A percentile compares a stretch with the other conserved stretches of the same genome.
These are phyloP conservation scores for Baryphthengus martii DNA, from an alignment of 2,113 vertebrate species.

Conservation along the genomic window DNA sequence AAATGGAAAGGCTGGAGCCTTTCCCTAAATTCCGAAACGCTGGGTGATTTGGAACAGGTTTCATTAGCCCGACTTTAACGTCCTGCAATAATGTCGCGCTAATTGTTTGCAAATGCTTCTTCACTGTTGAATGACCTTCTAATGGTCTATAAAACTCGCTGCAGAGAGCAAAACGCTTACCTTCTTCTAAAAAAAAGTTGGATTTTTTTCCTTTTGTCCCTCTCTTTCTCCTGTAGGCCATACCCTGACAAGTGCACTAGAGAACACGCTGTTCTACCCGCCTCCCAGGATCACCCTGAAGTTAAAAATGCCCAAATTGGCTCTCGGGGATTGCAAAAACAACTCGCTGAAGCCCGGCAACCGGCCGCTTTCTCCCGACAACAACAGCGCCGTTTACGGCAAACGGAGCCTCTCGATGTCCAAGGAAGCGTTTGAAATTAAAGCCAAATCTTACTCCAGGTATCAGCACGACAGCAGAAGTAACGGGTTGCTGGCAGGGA, in stretches of 20 bases:
- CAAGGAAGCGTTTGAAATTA: constrained; percentile 70
- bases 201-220: neutral
- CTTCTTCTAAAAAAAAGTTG: neutral
- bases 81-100: neutral
- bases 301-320: constrained; percentile 91
- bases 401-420: constrained; percentile 51
- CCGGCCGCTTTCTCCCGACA: constrained; percentile 81
- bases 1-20: neutral
- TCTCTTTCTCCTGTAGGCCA: constrained; percentile 73
- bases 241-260: constrained; percentile 82
- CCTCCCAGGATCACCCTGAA: constrained; percentile 95
- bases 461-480: constrained; percentile 77
- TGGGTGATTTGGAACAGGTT: neutral
- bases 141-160: neutral
- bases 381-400: constrained; percentile 64
- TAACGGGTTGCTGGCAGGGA: constrained; percentile 78
- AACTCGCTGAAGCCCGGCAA: constrained; percentile 79
- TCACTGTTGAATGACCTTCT: neutral
- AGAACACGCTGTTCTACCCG: constrained; percentile 85
- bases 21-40: neutral
- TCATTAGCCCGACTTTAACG: neutral
- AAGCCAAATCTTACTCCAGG: constrained; percentile 77
- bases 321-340: constrained; percentile 79
- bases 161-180: neutral
- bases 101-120: neutral